A percentile compares a stretch with the other conserved stretches of the same genome.
Evolutionary conservation across 2,113 vertebrate species (phyloP).

Genomic region (Oryzias woworae): DNA sequence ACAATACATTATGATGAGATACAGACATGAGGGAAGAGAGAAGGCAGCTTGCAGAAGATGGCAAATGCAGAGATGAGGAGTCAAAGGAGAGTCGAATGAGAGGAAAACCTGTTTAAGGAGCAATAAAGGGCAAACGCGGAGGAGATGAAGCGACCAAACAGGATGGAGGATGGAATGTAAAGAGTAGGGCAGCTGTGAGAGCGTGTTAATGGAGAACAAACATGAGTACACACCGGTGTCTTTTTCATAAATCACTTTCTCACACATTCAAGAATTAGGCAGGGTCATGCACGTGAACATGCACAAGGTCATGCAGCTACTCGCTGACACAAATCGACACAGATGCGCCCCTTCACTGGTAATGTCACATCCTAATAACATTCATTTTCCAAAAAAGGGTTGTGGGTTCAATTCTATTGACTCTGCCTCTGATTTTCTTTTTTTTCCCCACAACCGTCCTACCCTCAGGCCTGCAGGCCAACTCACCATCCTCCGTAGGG

Average conservation of each 20-base stretch:
- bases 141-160: slow-evolving; percentile 47
- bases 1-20: slow-evolving; percentile 87
- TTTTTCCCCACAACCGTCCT: slow-evolving; percentile 33
- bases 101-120: slow-evolving; percentile 48
- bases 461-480: slow-evolving; percentile 66
- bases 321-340: slow-evolving; percentile 30
- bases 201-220: slow-evolving; percentile 22
- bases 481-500: slow-evolving; percentile 99
- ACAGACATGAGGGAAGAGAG: slow-evolving; percentile 75
- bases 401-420: slow-evolving; percentile 12
- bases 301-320: slow-evolving; percentile 86
- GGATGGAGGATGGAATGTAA: slow-evolving; percentile 52
- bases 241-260: slow-evolving; percentile 27
- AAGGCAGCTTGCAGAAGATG: slow-evolving; percentile 40
- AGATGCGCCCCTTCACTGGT: slow-evolving; percentile 44
- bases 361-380: slow-evolving; percentile 34
- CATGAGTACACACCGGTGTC: slow-evolving; percentile 49
- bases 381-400: slow-evolving; percentile 12
- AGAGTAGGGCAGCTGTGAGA: slow-evolving; percentile 58
- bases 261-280: slow-evolving; percentile 61
- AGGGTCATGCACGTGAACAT: slow-evolving; percentile 88
- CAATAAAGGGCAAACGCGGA: slow-evolving; percentile 56
- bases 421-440: slow-evolving; percentile 31
- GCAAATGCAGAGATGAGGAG: slow-evolving; percentile 22
- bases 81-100: slow-evolving; percentile 8